phyloP scores from a whole-genome alignment of 1,140 invertebrate species.

The Gonatopus flavifemur region DNA sequence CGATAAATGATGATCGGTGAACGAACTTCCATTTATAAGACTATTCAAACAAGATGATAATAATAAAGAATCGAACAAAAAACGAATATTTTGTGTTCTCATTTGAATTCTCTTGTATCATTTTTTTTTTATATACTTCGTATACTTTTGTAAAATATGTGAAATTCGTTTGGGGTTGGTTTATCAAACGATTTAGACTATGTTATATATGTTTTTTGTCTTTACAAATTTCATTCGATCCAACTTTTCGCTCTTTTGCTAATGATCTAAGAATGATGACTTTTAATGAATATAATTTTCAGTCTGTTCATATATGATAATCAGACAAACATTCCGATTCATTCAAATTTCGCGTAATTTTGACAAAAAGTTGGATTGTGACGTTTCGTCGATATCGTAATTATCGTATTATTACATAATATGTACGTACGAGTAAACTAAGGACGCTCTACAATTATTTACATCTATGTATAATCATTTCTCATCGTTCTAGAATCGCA shows the following conservation, averaged over 20 bases:
- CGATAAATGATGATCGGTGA: too few species aligned
- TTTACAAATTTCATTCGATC: slow-evolving; percentile 23
- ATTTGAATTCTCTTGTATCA: not conserved
- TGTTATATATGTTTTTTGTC: slow-evolving; percentile 29
- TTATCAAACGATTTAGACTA: slow-evolving; percentile 43
- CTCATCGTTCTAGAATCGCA: slow-evolving; percentile 42
- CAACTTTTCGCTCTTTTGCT: slow-evolving; percentile 9
- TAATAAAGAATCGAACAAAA: not conserved
- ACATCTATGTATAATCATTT: slow-evolving; percentile 48
- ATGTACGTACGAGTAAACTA: slow-evolving; percentile 36
- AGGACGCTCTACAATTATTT: slow-evolving; percentile 42
- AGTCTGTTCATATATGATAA: too few species aligned
- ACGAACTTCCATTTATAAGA: too few species aligned
- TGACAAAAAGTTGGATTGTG: slow-evolving; percentile 30
- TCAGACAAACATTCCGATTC: slow-evolving; percentile 3
- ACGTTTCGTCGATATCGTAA: too few species aligned
- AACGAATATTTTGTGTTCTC: not conserved
- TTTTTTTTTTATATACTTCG: slow-evolving; percentile 29
- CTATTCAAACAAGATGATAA: too few species aligned
- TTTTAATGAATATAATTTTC: too few species aligned
- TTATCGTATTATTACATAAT: too few species aligned
- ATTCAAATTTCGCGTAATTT: slow-evolving; percentile 8
- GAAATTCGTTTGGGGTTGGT: slow-evolving; percentile 40
- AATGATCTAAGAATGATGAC: slow-evolving; percentile 6
- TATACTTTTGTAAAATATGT: slow-evolving; percentile 50